Evolutionary conservation across 2,797 vertebrate species (phyloP).

Genomic region (Acipenser transmontanus): DNA sequence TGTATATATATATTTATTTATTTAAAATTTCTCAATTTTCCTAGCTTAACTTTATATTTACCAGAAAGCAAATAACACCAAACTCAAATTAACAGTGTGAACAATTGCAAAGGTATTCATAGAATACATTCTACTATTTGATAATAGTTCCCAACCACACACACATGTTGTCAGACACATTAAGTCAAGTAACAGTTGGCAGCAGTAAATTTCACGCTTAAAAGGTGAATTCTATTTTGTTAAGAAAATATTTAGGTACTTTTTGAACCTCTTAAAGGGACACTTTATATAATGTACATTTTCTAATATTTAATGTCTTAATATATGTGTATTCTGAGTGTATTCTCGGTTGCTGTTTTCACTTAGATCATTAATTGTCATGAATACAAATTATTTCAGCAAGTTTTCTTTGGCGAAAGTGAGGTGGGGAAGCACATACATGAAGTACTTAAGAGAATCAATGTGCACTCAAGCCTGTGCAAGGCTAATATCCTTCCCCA

Average conservation of each 20-base stretch:
- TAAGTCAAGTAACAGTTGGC: slow-evolving; percentile 19
- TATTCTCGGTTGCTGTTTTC: too few relatives aligned
- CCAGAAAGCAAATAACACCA: slow-evolving; percentile 19
- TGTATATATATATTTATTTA: background rate
- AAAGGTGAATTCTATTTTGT: slow-evolving; percentile 8
- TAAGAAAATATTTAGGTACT: slow-evolving; percentile 10
- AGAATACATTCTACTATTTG: slow-evolving; percentile 56
- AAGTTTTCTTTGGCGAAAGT: too few relatives aligned
- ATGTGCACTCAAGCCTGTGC: too few relatives aligned
- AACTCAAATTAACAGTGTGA: slow-evolving; percentile 26
- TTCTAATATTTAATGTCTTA: too few relatives aligned
- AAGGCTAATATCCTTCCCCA: too few relatives aligned
- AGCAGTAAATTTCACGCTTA: slow-evolving; percentile 15
- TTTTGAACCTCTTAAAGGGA: background rate
- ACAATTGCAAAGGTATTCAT: slow-evolving; percentile 62
- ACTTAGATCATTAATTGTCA: too few relatives aligned
- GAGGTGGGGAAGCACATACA: too few relatives aligned
- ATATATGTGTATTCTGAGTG: too few relatives aligned
- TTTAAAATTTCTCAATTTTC: slow-evolving; percentile 13
- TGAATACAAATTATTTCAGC: too few relatives aligned
- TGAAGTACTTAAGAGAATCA: too few relatives aligned
- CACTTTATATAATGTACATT: too few relatives aligned
- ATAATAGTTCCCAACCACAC: slow-evolving; percentile 20
- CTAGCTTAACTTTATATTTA: slow-evolving; percentile 8
- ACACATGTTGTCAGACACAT: slow-evolving; percentile 3